Evolutionary conservation across 23 tunicate genomes (phyloP), one percentile per base, ranked within the genome.

Genomic region (Corella eumyota): DNA sequence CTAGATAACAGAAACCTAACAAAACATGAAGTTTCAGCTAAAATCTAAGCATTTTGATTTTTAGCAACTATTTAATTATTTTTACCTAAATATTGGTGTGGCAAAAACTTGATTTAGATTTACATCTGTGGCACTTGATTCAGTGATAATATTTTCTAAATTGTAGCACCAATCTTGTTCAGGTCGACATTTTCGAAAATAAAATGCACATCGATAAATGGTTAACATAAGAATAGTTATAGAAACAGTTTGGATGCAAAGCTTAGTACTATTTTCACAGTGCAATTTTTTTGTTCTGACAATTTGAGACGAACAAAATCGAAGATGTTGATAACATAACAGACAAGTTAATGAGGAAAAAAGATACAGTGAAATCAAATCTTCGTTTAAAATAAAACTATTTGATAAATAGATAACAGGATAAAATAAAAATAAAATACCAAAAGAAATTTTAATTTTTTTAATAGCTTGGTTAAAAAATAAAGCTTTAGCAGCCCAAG

Each of bases 91-190:
- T n/a, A n/a, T n/a, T n/a, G n/a, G n/a, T n/a, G n/a, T n/a, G n/a
- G n/a, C n/a, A n/a, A n/a, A n/a, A n/a, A n/a, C n/a, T n/a, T n/a
- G n/a, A n/a, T n/a, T n/a, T n/a, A n/a, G n/a, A n/a, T n/a, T n/a
- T n/a, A n/a, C n/a, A n/a, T n/a, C n/a, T n/a, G n/a, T n/a, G n/a
- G n/a, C n/a, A n/a, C n/a, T n/a, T n/a, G n/a, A n/a, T n/a, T n/a
- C n/a, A n/a, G n/a, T n/a, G n/a, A n/a, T n/a, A n/a, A n/a, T n/a
- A n/a, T n/a, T n/a, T n/a, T n/a, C 57, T 11, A 27, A 27, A 5
- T 62, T 62, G 52, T 62, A 92, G 72, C 98, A 92, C 98, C 98
- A 92, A 31, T 53, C 66, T 35, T 92, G 98, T 49, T 92, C 98
- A 6, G 98, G 87, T 31, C 98, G 75, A 36, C 98, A 92, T 32